Base-by-base conservation (phyloP, 2,888 invertebrate genomes). In the Ethmia dodecea region DNA sequence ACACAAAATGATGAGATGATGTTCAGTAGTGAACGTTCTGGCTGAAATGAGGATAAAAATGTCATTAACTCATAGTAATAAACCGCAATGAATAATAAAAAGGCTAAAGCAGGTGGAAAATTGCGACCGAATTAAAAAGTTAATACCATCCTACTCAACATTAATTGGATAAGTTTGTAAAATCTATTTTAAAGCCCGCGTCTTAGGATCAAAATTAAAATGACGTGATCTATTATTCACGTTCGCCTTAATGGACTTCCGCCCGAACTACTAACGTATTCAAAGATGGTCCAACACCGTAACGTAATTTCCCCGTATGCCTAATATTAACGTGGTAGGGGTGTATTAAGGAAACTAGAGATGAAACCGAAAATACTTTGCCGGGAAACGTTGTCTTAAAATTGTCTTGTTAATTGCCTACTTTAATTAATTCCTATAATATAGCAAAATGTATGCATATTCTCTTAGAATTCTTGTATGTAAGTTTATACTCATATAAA, bases 211-310 rank as follows among this genome's bases (percentile, higher is more conserved):
- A 16, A 26, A 32, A 32, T 25, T 32, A 26, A 28, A 28, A 28
- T 27, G 28, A 18, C 12, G 20, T 28, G 14, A 6, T 33, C 28
- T 33, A 33, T 33, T 33, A 33, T 33, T 33, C 33, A 28, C 1
- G 33, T n/a, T 14, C 6, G 10, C 28, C 13, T 20, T 33, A 33
- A 33, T 33, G 28, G 28, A 33, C 28, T 28, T 33, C 20, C 33
- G 27, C 12, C 11, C 12, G 9, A 28, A 6, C 10, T 24, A 18
- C 12, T 33, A 16, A 27, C 27, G 12, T 33, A 27, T 27, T 33
- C 27, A 27, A 33, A 33, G 26, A 18, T 22, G 22, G 28, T 28
- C 14, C 8, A 14, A 28, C 28, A 28, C 9, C 2, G n/a, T 28
- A 28, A 13, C 9, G 5, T 28, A n/a, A n/a, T n/a, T n/a, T n/a